These are phyloP conservation scores for Tenthredo livida DNA, from an alignment of 2,888 invertebrate species.

Conservation along the genomic window DNA sequence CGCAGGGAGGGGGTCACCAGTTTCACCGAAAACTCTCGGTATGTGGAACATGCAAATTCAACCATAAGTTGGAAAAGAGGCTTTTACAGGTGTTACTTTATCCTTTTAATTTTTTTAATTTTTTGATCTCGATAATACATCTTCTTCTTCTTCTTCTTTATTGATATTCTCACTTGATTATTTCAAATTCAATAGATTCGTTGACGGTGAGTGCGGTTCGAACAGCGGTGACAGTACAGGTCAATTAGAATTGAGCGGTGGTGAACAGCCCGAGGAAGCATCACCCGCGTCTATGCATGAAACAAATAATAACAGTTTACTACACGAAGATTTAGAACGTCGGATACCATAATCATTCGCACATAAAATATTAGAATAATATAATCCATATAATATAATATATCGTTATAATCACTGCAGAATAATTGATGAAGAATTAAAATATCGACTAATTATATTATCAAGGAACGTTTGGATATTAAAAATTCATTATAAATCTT, in stretches of 20 bases:
- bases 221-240: constrained; percentile 75
- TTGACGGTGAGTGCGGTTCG: constrained; percentile 76
- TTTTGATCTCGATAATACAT: too few relatives aligned
- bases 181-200: constrained; percentile 70
- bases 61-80: background rate
- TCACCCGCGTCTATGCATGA: constrained; percentile 77
- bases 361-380: background rate
- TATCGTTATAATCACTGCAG: background rate
- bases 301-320: constrained; percentile 81
- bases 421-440: background rate
- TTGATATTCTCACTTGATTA: background rate
- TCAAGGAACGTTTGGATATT: background rate
- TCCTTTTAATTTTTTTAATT: background rate
- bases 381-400: background rate
- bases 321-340: constrained; percentile 80
- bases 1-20: too few relatives aligned
- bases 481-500: background rate
- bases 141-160: background rate
- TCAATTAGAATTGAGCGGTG: constrained; percentile 74
- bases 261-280: constrained; percentile 74
- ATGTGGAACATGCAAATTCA: background rate
- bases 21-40: too few relatives aligned
- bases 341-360: constrained; percentile 70
- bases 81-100: background rate
- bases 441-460: too few relatives aligned